Evolutionary conservation across 2,797 vertebrate species (phyloP).

Genomic region (Alauda arvensis): DNA sequence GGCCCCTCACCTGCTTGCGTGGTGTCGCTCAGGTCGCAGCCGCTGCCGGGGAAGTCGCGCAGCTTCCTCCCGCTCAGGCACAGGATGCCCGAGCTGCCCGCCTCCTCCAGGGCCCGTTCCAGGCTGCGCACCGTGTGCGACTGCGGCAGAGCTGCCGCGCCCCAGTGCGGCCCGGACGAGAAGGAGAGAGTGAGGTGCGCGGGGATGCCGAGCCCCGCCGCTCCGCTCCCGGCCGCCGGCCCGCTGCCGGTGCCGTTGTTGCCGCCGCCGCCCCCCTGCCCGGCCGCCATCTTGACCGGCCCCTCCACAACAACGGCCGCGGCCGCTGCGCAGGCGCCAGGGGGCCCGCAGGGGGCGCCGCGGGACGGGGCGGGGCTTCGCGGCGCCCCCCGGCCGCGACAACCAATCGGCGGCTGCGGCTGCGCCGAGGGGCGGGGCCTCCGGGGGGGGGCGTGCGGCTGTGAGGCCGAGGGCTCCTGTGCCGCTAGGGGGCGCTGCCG

Average conservation of each 20-base stretch:
- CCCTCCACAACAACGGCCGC: slow-evolving; percentile 65
- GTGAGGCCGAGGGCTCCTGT: too few species aligned
- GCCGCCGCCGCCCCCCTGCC: slow-evolving; percentile 83
- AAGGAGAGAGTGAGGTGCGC: background rate
- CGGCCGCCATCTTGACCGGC: slow-evolving; percentile 88
- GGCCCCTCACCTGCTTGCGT: background rate
- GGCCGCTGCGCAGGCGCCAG: slow-evolving; percentile 63
- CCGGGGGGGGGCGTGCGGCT: background rate
- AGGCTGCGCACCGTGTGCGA: slow-evolving; percentile 85
- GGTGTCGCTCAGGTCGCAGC: slow-evolving; percentile 58
- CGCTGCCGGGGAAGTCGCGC: slow-evolving; percentile 81
- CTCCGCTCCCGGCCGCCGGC: background rate
- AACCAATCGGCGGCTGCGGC: background rate
- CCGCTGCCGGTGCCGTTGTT: background rate
- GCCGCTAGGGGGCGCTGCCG: background rate
- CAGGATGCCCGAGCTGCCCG: background rate
- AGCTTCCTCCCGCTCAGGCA: background rate
- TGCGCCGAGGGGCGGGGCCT: background rate
- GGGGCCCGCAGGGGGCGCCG: background rate
- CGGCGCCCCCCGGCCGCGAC: fast-evolving
- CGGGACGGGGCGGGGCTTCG: background rate
- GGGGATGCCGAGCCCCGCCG: slow-evolving; percentile 1
- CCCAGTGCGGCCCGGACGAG: slow-evolving; percentile 79
- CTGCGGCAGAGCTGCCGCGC: slow-evolving; percentile 77
- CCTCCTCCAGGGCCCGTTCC: slow-evolving; percentile 71